Base-by-base conservation (phyloP, 2,113 vertebrate genomes). In the Nymphicus hollandicus region DNA sequence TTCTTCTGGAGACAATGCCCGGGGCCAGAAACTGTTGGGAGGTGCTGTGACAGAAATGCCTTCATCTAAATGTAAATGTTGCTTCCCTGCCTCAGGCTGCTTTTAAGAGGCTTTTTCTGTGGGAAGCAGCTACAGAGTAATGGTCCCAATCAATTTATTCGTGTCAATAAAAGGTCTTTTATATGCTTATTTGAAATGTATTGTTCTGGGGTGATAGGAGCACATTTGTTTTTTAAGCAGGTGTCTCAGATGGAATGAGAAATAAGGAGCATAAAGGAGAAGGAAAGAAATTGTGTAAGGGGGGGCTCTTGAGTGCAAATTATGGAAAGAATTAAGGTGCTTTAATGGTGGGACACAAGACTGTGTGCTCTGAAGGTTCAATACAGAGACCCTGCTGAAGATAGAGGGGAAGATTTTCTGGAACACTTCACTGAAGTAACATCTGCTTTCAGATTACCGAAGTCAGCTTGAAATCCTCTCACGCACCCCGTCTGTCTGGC, bases 11-110 rank as follows among this genome's bases (percentile, higher is more conserved):
- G 72, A 89, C 44, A 35, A 14, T 65, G 73, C 55, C 73, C 12
- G 29, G 47, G 53, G 89, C 66, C 76, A 78, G 91, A 33, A 91
- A 33, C 55, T 72, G 76, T 47, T 79, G 88, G 88, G 86, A 95
- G 85, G 63, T 90, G 76, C 63, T 68, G 77, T 77, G 86, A 72
- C 88, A 88, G 93, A 90, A 94, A 95, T 43, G 13, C 96, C 88
- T 96, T 97, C 90, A 96, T 97, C 96, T 97, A 96, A 97, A 97
- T 97, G 96, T 96, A 96, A 97, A 97, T 96, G 79, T 68, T 76
- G 53, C 65, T 86, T 88, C 39, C 24, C 69, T 84, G 93, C 93
- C 94, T 91, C 71, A 12, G 94, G 94, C 93, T 92, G 82, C 53
- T 68, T 86, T 81, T 84, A 43, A 93, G 79, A 91, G 66, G 70